Base-by-base conservation (phyloP, 2,888 invertebrate genomes). In the Oxyteleia sp. region DNA sequence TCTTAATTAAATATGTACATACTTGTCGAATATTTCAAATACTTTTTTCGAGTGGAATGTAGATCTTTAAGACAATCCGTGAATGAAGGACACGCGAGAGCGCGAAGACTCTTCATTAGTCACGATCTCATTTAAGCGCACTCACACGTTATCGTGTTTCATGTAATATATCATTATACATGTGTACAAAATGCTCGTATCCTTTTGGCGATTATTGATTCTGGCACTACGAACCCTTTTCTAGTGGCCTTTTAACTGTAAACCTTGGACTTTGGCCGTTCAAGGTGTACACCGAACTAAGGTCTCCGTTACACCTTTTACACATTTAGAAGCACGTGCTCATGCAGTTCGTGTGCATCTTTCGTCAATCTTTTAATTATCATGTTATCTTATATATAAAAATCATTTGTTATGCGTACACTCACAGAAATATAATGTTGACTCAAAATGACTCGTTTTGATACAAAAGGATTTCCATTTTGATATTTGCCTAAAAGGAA, bases 221-320 rank as follows among this genome's bases (percentile, higher is more conserved):
- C n/a, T n/a, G n/a, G n/a, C n/a, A n/a, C n/a, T n/a, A n/a, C n/a
- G n/a, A n/a, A n/a, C n/a, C n/a, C n/a, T n/a, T n/a, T n/a, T n/a
- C n/a, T n/a, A n/a, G n/a, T n/a, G n/a, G n/a, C n/a, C n/a, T n/a
- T n/a, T n/a, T n/a, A n/a, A n/a, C n/a, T n/a, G n/a, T n/a, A n/a
- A n/a, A 83, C 83, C 76, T 81, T 75, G 79, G 71, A 80, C 74
- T 81, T 80, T 64, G 53, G 49, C 29, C 29, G 32, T 66, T 66
- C 59, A 51, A 57, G 35, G 64, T 57, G 57, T 64, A 29, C 38
- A 49, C 32, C 32, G 13, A 38, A 64, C 63, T 75, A 38, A 75
- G 75, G 55, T 72, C 72, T 72, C 57, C 16, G 26, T 61, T 47
- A 49, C 13, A 38, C 35, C 71, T 61, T 35, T 49, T 38, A 51